These are phyloP conservation scores for Etia nguti DNA, from an alignment of 2,113 vertebrate genomes.

Conservation along the genomic window DNA sequence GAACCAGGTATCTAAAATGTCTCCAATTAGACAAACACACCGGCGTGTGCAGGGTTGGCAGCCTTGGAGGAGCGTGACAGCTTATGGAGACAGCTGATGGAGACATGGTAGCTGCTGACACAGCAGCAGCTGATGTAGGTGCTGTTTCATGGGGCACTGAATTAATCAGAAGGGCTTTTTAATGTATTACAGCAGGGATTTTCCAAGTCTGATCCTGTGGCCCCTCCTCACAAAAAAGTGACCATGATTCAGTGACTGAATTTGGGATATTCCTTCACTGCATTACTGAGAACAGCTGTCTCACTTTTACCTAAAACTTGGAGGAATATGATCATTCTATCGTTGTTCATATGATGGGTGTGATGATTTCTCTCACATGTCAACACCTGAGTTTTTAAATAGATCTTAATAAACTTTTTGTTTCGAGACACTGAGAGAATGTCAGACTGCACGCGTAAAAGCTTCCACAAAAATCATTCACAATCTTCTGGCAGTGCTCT, in stretches of 20 bases:
- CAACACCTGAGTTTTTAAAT: too few relatives aligned
- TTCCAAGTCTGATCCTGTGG: not conserved
- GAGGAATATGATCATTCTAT: not conserved
- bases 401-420: not conserved
- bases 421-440: not conserved
- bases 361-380: not conserved
- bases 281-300: too few relatives aligned
- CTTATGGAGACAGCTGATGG: not conserved
- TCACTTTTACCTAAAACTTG: too few relatives aligned
- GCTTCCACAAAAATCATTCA: not conserved
- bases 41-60: not conserved
- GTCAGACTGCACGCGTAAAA: not conserved
- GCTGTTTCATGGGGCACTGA: not conserved
- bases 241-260: not conserved
- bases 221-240: not conserved
- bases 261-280: not conserved
- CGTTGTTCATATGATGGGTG: not conserved
- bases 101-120: not conserved
- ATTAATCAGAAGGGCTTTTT: too few relatives aligned
- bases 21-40: not conserved
- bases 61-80: too few relatives aligned
- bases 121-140: not conserved
- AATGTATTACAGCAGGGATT: not conserved
- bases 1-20: not conserved
- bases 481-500: not conserved